Percentiles rank a stretch among this genome's conserved stretches.
Evolutionary conservation across 2,113 vertebrate genomes (phyloP).

Genomic region (Saimiri boliviensis): DNA sequence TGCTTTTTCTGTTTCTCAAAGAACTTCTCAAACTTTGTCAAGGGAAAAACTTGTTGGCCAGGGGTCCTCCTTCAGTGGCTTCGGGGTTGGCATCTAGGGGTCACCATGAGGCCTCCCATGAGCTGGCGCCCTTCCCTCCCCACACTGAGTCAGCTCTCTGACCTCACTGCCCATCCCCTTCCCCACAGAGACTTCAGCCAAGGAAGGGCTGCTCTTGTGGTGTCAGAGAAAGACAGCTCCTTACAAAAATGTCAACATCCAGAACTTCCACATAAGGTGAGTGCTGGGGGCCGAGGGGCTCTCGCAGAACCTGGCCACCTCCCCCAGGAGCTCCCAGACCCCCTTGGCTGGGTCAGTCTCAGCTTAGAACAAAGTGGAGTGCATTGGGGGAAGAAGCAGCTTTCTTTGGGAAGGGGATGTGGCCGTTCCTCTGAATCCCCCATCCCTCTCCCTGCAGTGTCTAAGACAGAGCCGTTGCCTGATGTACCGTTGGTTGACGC

Average conservation of each 20-base stretch:
- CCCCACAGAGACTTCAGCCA: slow-evolving; percentile 96
- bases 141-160: neutral
- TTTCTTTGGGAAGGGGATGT: neutral
- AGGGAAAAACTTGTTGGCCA: neutral
- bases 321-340: no score
- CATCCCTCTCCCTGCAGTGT: accelerated
- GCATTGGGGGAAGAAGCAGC: neutral
- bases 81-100: neutral
- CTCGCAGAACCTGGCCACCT: neutral
- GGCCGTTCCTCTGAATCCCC: neutral
- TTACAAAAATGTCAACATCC: slow-evolving; percentile 99
- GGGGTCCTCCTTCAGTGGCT: neutral
- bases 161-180: neutral
- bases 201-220: slow-evolving; percentile 98
- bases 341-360: neutral
- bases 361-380: neutral
- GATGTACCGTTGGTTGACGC: accelerated
- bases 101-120: neutral
- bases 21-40: neutral
- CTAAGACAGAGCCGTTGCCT: neutral
- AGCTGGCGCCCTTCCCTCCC: neutral
- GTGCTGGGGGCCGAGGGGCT: neutral
- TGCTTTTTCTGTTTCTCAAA: neutral
- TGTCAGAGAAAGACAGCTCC: slow-evolving; percentile 99
- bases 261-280: slow-evolving; percentile 99